These are phyloP conservation scores for Pterois miles DNA, from an alignment of 2,797 vertebrate genomes.

Conservation along the genomic window DNA sequence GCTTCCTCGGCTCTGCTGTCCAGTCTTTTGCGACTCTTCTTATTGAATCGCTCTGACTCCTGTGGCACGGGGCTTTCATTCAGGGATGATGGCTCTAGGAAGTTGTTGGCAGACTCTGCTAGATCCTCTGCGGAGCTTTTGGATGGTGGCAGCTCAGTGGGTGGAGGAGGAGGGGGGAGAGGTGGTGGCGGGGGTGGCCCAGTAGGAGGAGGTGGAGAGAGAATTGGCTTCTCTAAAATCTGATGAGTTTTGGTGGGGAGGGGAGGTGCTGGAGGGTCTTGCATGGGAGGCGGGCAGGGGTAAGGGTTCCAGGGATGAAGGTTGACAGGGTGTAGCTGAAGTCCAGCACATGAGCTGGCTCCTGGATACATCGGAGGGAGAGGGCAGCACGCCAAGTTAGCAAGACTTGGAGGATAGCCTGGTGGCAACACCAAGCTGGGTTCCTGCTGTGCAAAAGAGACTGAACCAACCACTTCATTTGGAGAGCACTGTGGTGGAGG, in stretches of 20 bases:
- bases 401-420: constrained; percentile 89
- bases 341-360: constrained; percentile 90
- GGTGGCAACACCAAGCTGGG: constrained; percentile 89
- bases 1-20: constrained; percentile 94
- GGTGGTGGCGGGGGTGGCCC: constrained; percentile 83
- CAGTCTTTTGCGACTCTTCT: constrained; percentile 94
- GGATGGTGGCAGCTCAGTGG: constrained; percentile 86
- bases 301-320: constrained; percentile 96
- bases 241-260: constrained; percentile 81
- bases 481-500: constrained; percentile 86
- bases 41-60: constrained; percentile 92
- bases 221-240: constrained; percentile 91
- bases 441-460: constrained; percentile 91
- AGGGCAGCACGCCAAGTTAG: constrained; percentile 92
- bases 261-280: constrained; percentile 87
- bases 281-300: constrained; percentile 89
- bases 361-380: constrained; percentile 98
- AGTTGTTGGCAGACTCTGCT: constrained; percentile 91
- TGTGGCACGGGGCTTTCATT: constrained; percentile 94
- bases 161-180: constrained; percentile 82
- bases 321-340: constrained; percentile 93
- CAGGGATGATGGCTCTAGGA: constrained; percentile 93
- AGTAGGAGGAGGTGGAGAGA: constrained; percentile 86
- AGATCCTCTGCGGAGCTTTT: constrained; percentile 89
- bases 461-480: constrained; percentile 87